These are phyloP conservation scores for Mythimna loreyi DNA, from an alignment of 2,888 invertebrate genomes.

Conservation along the genomic window DNA sequence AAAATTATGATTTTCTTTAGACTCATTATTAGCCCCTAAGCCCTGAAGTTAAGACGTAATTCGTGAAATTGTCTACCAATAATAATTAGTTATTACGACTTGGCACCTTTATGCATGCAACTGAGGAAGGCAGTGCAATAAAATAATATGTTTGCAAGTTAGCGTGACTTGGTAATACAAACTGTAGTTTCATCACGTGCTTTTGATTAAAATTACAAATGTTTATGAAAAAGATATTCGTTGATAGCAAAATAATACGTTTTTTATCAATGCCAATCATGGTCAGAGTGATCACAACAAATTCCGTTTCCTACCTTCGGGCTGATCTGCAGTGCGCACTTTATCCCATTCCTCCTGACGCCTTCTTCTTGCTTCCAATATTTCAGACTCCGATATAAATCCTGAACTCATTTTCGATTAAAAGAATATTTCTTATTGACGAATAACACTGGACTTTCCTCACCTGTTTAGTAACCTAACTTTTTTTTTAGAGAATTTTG, in stretches of 20 bases:
- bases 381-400: conserved; percentile 97
- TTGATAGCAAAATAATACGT: conserved; percentile 34
- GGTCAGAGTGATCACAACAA: conserved; percentile 39
- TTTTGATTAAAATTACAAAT: conserved; percentile 1
- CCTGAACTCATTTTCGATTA: conserved; percentile 94
- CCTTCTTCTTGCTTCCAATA: conserved; percentile 94
- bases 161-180: not conserved
- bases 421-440: conserved; percentile 24
- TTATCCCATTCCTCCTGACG: conserved; percentile 99
- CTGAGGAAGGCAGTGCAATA: not conserved
- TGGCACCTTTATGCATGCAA: not conserved
- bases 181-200: not conserved
- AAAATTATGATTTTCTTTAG: not conserved
- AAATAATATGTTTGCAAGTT: not conserved
- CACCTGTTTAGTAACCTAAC: conserved; percentile 54
- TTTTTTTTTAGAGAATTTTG: conserved; percentile 46
- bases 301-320: conserved; percentile 92
- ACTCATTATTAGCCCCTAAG: not conserved
- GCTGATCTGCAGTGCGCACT: conserved; percentile 97
- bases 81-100: not conserved
- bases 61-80: not conserved
- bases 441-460: conserved; percentile 36
- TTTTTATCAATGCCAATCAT: conserved; percentile 52
- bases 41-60: not conserved
- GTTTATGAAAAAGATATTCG: conserved; percentile 8